These are phyloP conservation scores for Aphelinus certus DNA, from an alignment of 1,140 invertebrate genomes.

Conservation along the genomic window DNA sequence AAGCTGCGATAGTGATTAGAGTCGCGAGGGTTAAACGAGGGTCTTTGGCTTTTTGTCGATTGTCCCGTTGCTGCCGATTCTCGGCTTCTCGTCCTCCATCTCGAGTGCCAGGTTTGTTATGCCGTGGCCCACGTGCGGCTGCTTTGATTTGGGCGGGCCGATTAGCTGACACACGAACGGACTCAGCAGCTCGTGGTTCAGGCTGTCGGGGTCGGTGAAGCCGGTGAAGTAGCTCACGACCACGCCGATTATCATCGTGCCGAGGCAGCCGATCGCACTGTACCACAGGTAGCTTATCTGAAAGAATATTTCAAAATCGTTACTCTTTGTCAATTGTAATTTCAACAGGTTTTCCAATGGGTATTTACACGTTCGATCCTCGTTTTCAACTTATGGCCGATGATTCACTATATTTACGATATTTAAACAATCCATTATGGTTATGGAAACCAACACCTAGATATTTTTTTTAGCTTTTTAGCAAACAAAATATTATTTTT, in stretches of 20 bases:
- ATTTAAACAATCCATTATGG: too few species aligned
- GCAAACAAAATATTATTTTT: too few species aligned
- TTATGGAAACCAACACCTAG: too few species aligned
- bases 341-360: too few species aligned
- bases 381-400: too few species aligned
- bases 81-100: constrained; percentile 57
- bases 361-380: too few species aligned
- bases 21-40: too few species aligned
- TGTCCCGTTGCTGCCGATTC: constrained; percentile 36
- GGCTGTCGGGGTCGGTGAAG: constrained; percentile 63
- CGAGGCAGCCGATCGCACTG: constrained; percentile 77
- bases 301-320: constrained; percentile 42
- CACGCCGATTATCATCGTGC: constrained; percentile 78
- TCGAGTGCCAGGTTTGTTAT: constrained; percentile 61
- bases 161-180: constrained; percentile 63
- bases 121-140: constrained; percentile 40
- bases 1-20: too few species aligned
- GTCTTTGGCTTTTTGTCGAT: constrained; percentile 1
- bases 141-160: constrained; percentile 45
- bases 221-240: constrained; percentile 77
- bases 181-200: constrained; percentile 68
- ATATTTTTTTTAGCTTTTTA: too few species aligned
- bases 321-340: too few species aligned
- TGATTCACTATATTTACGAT: too few species aligned
- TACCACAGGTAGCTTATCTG: constrained; percentile 81